A percentile compares a stretch with the other conserved stretches of the same genome.
Evolutionary conservation across 2,888 invertebrate genomes (phyloP).

Genomic region (Drosophila formosana): DNA sequence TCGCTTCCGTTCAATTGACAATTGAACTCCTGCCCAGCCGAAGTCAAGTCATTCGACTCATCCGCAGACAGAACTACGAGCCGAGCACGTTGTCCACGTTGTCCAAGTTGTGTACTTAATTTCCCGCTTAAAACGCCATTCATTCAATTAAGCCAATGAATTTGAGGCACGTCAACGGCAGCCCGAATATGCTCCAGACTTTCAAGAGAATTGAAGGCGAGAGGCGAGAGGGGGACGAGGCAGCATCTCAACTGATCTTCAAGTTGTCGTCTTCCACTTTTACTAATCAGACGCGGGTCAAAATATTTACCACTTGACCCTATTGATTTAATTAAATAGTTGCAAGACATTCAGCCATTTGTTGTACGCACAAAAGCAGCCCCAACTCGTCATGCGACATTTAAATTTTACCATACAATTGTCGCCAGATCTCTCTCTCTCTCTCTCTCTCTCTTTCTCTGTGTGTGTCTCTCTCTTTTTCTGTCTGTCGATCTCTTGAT

Average conservation of each 20-base stretch:
- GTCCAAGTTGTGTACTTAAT: slow-evolving; percentile 76
- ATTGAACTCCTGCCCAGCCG: slow-evolving; percentile 72
- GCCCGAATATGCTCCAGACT: slow-evolving; percentile 2
- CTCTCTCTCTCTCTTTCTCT: background rate
- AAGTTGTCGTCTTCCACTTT: slow-evolving; percentile 61
- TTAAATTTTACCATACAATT: slow-evolving; percentile 8
- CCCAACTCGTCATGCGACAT: slow-evolving; percentile 22
- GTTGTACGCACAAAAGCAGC: slow-evolving; percentile 65
- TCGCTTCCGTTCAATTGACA: slow-evolving; percentile 82
- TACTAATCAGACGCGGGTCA: slow-evolving; percentile 85
- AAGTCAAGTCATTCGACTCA: slow-evolving; percentile 21
- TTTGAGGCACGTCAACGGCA: slow-evolving; percentile 68
- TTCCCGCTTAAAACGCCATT: slow-evolving; percentile 83
- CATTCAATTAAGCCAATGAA: slow-evolving; percentile 85
- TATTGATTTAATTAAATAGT: slow-evolving; percentile 86
- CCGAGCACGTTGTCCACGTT: slow-evolving; percentile 38
- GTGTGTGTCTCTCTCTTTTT: background rate
- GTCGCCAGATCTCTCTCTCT: background rate
- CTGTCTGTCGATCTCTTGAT: background rate
- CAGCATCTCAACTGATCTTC: slow-evolving; percentile 39
- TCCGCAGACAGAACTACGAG: slow-evolving; percentile 7
- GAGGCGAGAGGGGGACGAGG: slow-evolving; percentile 1
- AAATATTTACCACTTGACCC: slow-evolving; percentile 86
- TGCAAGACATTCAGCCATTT: slow-evolving; percentile 83
- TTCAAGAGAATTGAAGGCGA: too few species aligned